Evolutionary conservation across 2,888 invertebrate genomes (phyloP).

Genomic region (Rotaria macrura): DNA sequence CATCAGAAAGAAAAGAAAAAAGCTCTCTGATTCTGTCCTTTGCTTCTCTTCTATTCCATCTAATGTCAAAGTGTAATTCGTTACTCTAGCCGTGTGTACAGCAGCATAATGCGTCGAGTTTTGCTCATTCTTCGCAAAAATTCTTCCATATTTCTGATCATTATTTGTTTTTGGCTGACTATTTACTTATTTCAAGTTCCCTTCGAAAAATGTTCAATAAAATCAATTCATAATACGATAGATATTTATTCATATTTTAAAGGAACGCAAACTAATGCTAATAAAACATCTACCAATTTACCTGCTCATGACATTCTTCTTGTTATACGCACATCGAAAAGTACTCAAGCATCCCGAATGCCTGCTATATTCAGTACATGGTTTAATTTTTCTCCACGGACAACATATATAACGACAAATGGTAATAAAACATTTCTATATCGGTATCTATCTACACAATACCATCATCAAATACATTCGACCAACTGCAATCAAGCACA

Average conservation of each 20-base stretch:
- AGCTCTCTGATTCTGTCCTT: neutral
- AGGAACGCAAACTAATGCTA: neutral
- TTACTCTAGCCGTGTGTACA: neutral
- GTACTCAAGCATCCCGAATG: neutral
- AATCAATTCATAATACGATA: neutral
- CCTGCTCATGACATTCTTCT: neutral
- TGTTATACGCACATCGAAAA: neutral
- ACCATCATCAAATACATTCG: neutral
- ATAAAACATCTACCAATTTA: neutral
- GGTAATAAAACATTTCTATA: neutral
- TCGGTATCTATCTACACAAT: neutral
- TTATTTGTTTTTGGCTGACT: neutral
- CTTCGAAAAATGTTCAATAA: neutral
- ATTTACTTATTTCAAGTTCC: neutral
- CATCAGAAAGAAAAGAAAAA: neutral
- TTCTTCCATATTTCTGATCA: neutral
- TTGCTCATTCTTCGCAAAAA: neutral
- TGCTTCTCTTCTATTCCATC: neutral
- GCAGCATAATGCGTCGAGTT: neutral
- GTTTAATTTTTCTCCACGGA: neutral
- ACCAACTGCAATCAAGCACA: neutral
- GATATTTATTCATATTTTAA: neutral
- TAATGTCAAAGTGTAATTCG: neutral
- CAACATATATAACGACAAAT: neutral
- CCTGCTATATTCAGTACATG: neutral